A percentile compares a stretch with the other conserved stretches of the same genome.
These are phyloP conservation scores for Urechis unicinctus DNA, from an alignment of 2,888 invertebrate species.

Conservation along the genomic window DNA sequence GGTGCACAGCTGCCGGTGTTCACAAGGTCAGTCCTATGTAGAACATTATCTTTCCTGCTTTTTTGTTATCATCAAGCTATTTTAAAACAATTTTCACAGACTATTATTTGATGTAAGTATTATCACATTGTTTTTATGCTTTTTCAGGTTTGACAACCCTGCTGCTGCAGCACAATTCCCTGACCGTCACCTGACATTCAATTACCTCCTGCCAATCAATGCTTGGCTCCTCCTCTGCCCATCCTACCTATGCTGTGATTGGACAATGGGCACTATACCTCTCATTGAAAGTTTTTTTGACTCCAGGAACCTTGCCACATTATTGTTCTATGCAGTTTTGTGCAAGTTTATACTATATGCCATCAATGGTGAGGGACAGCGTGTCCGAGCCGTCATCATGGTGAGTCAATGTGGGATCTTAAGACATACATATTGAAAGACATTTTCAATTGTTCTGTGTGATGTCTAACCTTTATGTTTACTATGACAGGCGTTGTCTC, in stretches of 20 bases:
- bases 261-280: constrained; percentile 96
- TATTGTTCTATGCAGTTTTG: constrained; percentile 61
- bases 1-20: constrained; percentile 93
- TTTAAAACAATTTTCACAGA: too few relatives aligned
- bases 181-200: constrained; percentile 80
- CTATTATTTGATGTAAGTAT: too few relatives aligned
- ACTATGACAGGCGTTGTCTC: constrained; percentile 65
- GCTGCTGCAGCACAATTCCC: constrained; percentile 83
- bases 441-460: background rate
- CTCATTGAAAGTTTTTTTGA: constrained; percentile 74
- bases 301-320: constrained; percentile 72
- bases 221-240: constrained; percentile 84
- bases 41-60: constrained; percentile 1
- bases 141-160: constrained; percentile 85
- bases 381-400: constrained; percentile 57
- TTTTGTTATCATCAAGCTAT: background rate
- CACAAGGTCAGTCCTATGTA: constrained; percentile 60
- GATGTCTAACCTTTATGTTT: background rate
- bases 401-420: too few relatives aligned
- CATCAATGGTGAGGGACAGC: constrained; percentile 24
- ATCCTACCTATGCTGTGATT: constrained; percentile 88
- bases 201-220: constrained; percentile 85
- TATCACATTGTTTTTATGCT: too few relatives aligned
- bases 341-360: constrained; percentile 30
- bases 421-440: constrained; percentile 4